Base-by-base conservation (phyloP, 2,797 vertebrate genomes). In the Pristis pectinata region DNA sequence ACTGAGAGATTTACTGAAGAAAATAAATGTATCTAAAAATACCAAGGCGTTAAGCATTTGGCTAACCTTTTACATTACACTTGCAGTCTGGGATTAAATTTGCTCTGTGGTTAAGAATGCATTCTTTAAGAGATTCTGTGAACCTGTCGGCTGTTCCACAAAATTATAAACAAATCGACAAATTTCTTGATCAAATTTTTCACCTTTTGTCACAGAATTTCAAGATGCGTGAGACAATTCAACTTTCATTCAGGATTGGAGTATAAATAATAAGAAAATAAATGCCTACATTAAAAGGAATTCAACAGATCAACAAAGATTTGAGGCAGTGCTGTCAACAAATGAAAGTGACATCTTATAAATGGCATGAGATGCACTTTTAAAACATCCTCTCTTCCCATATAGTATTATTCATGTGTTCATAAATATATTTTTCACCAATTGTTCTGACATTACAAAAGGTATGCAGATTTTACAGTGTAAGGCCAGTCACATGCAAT, bases 1-100 rank as follows among this genome's bases (percentile, higher is more conserved):
- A 94, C 61, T 94, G 92, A 74, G 92, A 94, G 92, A 94, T 76
- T 94, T 74, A 49, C 92, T 72, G 87, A 37, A 89, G 61, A 64
- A 89, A 91, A 91, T 67, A 91, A 22, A 30, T 41, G n/a, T 91
- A 67, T 91, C 87, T 67, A 91, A 64, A 91, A 91, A 91, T 91
- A 91, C 87, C 61, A 67, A 24, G 64, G 37, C 87, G 19, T 41
- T 91, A 41, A 91, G 87, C 59, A 41, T 64, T 67, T 67, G 87
- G 61, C 87, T 64, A 91, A 67, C n/a, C 61, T 67, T 91, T 67
- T 24, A 67, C 30, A 6, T 59, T n/a, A n/a, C 30, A 87, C 34
- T 87, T 61, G 56, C 53, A n/a, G 83, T n/a, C 61, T 91, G 87
- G 59, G 87, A 91, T 67, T 67, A 91, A 64, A 91, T 10, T 87